Base-by-base conservation (phyloP, 1,140 invertebrate species). In the Chrysoperla carnea region DNA sequence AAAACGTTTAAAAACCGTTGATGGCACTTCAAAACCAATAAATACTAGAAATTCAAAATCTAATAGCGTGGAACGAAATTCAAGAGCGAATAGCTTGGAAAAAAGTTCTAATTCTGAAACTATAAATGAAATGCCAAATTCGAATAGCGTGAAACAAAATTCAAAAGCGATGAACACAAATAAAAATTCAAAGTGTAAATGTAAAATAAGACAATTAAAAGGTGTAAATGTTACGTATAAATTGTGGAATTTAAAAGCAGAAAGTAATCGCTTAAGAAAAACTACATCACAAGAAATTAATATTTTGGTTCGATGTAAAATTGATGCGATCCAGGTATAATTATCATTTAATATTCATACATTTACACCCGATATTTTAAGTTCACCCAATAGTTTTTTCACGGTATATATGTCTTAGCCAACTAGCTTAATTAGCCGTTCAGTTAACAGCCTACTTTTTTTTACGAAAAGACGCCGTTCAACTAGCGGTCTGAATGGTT, bases 281-380 rank as follows among this genome's bases (percentile, higher is more conserved):
- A 48, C 42, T 31, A 50, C 51, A 31, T 42, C 49, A 17, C 55
- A 53, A 39, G 53, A 60, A 45, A 59, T 66, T 38, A 60, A 56
- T 45, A 48, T 68, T 27, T 50, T 69, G 36, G 52, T 68, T 17
- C 45, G 67, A 13, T 56, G 55, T 38, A 63, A 66, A 56, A 48
- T 55, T 23, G 63, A 67, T 55, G 63, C 52, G 4, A 48, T 50
- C 42, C 54, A 62, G 53, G 65, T 67, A 56, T 48, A 40, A 46
- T 47, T 42, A 28, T 39, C 5, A 28, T 43, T 39, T 43, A 29
- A 29, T 36, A 8, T 42, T 29, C 14, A 36, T 14, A 8, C 35
- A 15, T 42, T 36, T 43, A 8, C 1, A n/a, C 27, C 8, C 29
- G n/a, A n/a, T n/a, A n/a, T n/a, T n/a, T n/a, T n/a, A n/a, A n/a